These are phyloP conservation scores for Neoascia interrupta DNA, from an alignment of 2,888 invertebrate genomes.

Conservation along the genomic window DNA sequence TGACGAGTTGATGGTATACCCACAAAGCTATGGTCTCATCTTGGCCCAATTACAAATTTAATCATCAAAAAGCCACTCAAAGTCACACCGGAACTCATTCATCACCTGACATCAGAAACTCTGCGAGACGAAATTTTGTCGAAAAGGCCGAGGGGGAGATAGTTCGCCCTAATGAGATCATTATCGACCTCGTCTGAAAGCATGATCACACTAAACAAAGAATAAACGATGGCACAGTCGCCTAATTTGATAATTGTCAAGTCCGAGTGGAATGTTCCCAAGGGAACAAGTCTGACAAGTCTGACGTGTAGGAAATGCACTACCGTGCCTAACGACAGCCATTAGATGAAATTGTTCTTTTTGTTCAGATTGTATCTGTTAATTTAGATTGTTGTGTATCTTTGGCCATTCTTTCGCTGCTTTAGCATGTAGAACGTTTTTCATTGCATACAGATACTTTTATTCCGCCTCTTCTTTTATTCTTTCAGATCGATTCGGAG, in stretches of 20 bases:
- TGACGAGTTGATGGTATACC: too few species aligned
- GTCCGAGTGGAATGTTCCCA: slow-evolving; percentile 16
- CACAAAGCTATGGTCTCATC: too few species aligned
- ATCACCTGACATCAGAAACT: slow-evolving; percentile 2
- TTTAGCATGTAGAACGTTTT: not conserved
- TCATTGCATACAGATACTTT: too few species aligned
- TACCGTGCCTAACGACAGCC: slow-evolving; percentile 45
- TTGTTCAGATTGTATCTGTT: slow-evolving; percentile 36
- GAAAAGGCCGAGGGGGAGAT: too few species aligned
- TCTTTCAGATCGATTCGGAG: slow-evolving; percentile 76
- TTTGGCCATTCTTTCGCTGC: slow-evolving; percentile 20
- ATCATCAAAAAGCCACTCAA: too few species aligned
- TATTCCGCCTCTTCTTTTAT: slow-evolving; percentile 20
- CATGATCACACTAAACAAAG: slow-evolving; percentile 2
- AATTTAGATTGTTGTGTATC: slow-evolving; percentile 15
- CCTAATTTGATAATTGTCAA: slow-evolving; percentile 49
- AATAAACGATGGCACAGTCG: slow-evolving; percentile 19
- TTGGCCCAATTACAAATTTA: too few species aligned
- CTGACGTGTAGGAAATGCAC: slow-evolving; percentile 1
- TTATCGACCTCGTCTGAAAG: not conserved
- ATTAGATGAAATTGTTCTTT: slow-evolving; percentile 30
- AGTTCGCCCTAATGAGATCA: slow-evolving; percentile 23
- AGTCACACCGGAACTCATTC: slow-evolving; percentile 16
- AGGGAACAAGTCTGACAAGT: not conserved
- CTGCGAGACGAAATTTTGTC: too few species aligned